Percentiles rank a stretch among this genome's conserved stretches.
phyloP scores from a whole-genome alignment of 92 coral and sea anemone genomes.

The Porites rus region DNA sequence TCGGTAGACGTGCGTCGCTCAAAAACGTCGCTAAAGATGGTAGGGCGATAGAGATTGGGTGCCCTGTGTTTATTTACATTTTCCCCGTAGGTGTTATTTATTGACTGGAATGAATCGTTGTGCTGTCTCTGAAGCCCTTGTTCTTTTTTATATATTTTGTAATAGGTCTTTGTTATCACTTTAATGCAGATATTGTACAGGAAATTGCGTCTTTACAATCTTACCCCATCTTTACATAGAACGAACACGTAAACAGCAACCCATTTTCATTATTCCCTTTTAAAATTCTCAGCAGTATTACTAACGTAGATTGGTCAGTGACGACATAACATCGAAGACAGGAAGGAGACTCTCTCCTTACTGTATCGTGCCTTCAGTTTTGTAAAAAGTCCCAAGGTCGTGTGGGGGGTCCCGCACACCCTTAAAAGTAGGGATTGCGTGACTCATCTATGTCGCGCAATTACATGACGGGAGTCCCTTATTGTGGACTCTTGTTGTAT shows the following conservation, averaged over 20 bases:
- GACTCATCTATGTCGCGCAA: neutral
- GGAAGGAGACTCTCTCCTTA: neutral
- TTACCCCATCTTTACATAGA: too few species aligned
- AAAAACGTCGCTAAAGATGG: too few species aligned
- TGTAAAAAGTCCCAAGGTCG: too few species aligned
- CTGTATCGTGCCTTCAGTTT: neutral
- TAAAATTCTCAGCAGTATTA: neutral
- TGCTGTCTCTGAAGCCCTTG: too few species aligned
- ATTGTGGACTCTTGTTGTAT: neutral
- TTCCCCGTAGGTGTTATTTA: neutral
- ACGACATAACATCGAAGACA: neutral
- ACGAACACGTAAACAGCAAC: neutral
- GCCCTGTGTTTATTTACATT: neutral
- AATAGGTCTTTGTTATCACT: too few species aligned
- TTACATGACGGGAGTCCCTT: neutral
- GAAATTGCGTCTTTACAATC: too few species aligned
- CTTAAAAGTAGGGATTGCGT: too few species aligned
- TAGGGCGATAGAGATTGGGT: neutral
- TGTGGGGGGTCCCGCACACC: too few species aligned
- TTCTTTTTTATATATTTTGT: too few species aligned
- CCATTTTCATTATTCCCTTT: neutral
- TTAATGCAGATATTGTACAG: too few species aligned
- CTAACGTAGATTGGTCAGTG: neutral
- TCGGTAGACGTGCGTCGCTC: too few species aligned
- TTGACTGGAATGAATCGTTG: neutral